Evolutionary conservation across 37 sponge, comb jelly and placozoan genomes (phyloP).

Genomic region (Hormiphora californensis): DNA sequence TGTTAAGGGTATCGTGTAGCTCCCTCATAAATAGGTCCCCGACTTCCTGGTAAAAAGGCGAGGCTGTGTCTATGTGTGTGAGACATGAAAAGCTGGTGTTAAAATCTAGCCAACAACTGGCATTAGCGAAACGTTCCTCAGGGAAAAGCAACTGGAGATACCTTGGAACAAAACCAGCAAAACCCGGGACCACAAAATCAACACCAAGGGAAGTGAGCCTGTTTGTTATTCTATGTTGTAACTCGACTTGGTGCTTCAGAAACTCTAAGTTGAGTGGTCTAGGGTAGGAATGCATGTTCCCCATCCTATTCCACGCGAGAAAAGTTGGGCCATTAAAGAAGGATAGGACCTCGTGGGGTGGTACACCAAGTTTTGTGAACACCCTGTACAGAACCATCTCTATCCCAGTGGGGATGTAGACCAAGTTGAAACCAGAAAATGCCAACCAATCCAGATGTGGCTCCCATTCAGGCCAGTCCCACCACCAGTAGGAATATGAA

Average conservation of each 20-base stretch:
- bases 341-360: neutral
- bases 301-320: slow-evolving; percentile 47
- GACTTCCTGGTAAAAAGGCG: neutral
- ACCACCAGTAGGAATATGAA: slow-evolving; percentile 37
- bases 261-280: neutral
- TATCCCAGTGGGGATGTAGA: slow-evolving; percentile 25
- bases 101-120: neutral
- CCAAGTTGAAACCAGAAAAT: neutral
- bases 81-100: slow-evolving; percentile 1
- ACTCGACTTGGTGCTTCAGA: neutral
- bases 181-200: neutral
- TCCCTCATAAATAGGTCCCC: slow-evolving; percentile 4
- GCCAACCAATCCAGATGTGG: slow-evolving; percentile 37
- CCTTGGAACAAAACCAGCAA: slow-evolving; percentile 39
- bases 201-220: slow-evolving; percentile 2
- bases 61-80: neutral
- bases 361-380: neutral
- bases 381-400: neutral
- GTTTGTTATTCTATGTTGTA: neutral
- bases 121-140: neutral
- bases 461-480: slow-evolving; percentile 16
- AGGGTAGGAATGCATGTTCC: slow-evolving; percentile 7
- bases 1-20: neutral
- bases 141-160: neutral
- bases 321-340: slow-evolving; percentile 47